Percentiles rank a stretch among this genome's conserved stretches.
These are phyloP conservation scores for Nicator chloris DNA, from an alignment of 2,113 vertebrate genomes.

Conservation along the genomic window DNA sequence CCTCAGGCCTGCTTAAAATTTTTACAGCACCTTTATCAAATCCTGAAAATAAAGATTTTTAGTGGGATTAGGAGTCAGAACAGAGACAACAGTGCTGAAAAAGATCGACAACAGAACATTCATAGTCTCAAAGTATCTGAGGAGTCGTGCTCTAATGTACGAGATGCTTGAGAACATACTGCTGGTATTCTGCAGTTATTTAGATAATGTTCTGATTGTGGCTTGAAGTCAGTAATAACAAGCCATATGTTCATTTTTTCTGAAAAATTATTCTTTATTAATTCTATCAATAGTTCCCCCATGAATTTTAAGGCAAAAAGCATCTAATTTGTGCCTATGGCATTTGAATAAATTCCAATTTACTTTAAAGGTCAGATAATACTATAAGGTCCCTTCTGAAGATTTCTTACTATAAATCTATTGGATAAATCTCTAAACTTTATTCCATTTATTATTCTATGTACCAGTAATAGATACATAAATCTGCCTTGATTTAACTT, in stretches of 20 bases:
- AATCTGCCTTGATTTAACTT: neutral
- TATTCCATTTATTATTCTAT: neutral
- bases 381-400: neutral
- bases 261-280: slow-evolving; percentile 45
- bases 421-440: neutral
- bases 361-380: slow-evolving; percentile 27
- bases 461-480: neutral
- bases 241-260: slow-evolving; percentile 52
- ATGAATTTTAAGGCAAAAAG: neutral
- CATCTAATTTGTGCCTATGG: neutral
- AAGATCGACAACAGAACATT: neutral
- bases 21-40: neutral
- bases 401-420: neutral
- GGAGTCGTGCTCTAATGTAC: slow-evolving; percentile 29
- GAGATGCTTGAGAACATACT: slow-evolving; percentile 27
- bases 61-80: neutral
- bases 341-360: slow-evolving; percentile 17
- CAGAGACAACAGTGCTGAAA: neutral
- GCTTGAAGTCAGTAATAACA: slow-evolving; percentile 47
- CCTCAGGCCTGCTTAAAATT: neutral
- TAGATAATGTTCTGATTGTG: slow-evolving; percentile 35
- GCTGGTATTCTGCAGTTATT: slow-evolving; percentile 18
- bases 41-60: neutral
- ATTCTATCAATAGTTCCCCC: slow-evolving; percentile 9
- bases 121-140: neutral